Base-by-base conservation (phyloP, 2,888 invertebrate genomes). In the Pseudococcus viburni region DNA sequence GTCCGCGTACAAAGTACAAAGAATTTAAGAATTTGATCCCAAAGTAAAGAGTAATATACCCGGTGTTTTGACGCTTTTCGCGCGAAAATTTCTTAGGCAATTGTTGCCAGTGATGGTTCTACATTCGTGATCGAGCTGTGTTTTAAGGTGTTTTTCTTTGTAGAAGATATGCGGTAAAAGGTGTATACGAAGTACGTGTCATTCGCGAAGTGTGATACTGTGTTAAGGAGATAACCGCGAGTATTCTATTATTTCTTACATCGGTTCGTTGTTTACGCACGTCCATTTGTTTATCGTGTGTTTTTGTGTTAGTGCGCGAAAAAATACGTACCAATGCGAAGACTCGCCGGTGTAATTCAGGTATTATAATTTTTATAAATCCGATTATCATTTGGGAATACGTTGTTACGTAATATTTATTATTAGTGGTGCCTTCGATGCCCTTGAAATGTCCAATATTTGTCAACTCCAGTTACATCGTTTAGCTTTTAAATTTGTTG, bases 361-460 rank as follows among this genome's bases (percentile, higher is more conserved):
- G 73, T 73, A 73, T 17, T 17, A 73, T 33, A 73, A 33, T 39
- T 33, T 73, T 17, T 42, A 6, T 42, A 42, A 5, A 73, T 22
- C 33, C 15, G 17, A 73, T 73, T 73, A 73, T 39, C 11, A 12
- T 68, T 9, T 68, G 9, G 5, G 59, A 7, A 59, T 9, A 64
- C n/a, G n/a, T n/a, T 9, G 9, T 64, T 64, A 22, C 8, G 12
- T 64, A 64, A 64, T 64, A 22, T 15, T 59, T n/a, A 0, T 42
- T 42, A 5, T 9, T 8, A n/a, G 15, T 59, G 4, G 22, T 22
- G 12, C 22, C 8, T 64, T 64, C 15, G 26, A 33, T 33, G 73
- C 26, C 73, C 73, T 73, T 73, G 73, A 73, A 73, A 73, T 17
- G 73, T 33, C 73, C 15, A 33, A 73, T 73, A 33, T 73, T 73